These are phyloP conservation scores for Eupithecia dodoneata DNA, from an alignment of 2,888 invertebrate species.

Conservation along the genomic window DNA sequence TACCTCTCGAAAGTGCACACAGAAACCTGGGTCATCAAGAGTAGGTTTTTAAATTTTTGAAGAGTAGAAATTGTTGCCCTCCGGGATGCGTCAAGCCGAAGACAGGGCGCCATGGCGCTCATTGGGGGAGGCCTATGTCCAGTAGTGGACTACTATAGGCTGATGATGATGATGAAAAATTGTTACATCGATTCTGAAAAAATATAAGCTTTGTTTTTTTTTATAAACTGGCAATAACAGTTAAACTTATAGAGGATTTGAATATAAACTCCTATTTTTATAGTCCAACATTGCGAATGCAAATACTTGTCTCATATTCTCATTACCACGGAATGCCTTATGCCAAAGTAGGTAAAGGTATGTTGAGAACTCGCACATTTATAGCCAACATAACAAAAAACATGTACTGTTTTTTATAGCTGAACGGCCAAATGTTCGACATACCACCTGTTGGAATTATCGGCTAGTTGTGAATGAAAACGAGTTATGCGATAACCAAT, in stretches of 20 bases:
- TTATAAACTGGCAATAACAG: background rate
- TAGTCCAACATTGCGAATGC: background rate
- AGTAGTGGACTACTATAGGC: too few relatives aligned
- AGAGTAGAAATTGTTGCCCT: background rate
- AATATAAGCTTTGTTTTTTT: too few relatives aligned
- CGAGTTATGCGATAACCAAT: constrained; percentile 31
- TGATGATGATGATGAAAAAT: too few relatives aligned
- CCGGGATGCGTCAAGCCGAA: too few relatives aligned
- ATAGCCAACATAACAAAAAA: constrained; percentile 29
- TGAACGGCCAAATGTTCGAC: constrained; percentile 13
- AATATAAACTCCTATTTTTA: background rate
- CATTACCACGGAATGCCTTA: constrained; percentile 6
- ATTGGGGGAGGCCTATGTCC: too few relatives aligned
- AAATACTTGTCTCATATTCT: constrained; percentile 16
- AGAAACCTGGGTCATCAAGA: too few relatives aligned
- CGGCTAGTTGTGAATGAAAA: constrained; percentile 35
- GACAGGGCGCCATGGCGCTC: too few relatives aligned
- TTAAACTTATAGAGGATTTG: background rate
- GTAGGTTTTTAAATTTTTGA: background rate
- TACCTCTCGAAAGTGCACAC: too few relatives aligned
- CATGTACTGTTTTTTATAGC: constrained; percentile 23
- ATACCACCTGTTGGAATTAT: constrained; percentile 34
- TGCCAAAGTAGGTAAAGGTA: background rate
- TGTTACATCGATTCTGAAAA: too few relatives aligned
- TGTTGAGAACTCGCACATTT: constrained; percentile 8